phyloP scores from a whole-genome alignment of 2,113 vertebrate species.

The Tenrec ecaudatus region DNA sequence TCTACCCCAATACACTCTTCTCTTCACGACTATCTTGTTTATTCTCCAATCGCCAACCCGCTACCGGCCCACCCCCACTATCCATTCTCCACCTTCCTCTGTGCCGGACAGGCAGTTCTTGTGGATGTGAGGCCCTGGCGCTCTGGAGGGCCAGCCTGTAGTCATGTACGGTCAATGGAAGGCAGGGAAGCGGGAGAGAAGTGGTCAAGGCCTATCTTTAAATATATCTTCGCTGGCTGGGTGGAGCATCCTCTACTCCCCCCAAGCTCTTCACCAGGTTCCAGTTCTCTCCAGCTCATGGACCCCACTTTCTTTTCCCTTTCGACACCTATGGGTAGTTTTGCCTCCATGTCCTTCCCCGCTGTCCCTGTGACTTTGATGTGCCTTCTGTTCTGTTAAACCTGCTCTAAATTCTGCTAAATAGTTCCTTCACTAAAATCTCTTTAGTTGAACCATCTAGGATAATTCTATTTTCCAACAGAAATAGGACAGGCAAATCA shows the following conservation, averaged over 20 bases:
- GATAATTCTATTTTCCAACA: not conserved
- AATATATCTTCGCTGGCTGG: not conserved
- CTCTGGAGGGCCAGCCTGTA: not conserved
- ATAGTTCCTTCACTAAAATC: not conserved
- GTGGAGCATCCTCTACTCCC: not conserved
- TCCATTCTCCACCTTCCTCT: accelerated
- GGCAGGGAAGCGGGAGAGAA: no score
- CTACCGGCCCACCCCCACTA: no score
- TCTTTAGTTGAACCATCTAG: not conserved
- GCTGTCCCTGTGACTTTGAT: not conserved
- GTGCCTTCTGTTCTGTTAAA: not conserved
- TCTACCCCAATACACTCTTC: not conserved
- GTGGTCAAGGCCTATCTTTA: not conserved
- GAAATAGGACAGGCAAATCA: not conserved
- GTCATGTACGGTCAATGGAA: not conserved
- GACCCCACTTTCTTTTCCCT: not conserved
- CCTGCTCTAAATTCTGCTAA: not conserved
- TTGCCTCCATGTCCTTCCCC: not conserved
- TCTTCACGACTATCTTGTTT: accelerated
- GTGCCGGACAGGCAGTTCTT: not conserved
- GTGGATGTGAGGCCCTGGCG: accelerated
- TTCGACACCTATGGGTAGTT: not conserved
- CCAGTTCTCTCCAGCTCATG: not conserved
- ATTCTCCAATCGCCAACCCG: not conserved
- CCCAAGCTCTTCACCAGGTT: not conserved